Base-by-base conservation (phyloP, 2,888 invertebrate genomes). In the Embidobia sp. region DNA sequence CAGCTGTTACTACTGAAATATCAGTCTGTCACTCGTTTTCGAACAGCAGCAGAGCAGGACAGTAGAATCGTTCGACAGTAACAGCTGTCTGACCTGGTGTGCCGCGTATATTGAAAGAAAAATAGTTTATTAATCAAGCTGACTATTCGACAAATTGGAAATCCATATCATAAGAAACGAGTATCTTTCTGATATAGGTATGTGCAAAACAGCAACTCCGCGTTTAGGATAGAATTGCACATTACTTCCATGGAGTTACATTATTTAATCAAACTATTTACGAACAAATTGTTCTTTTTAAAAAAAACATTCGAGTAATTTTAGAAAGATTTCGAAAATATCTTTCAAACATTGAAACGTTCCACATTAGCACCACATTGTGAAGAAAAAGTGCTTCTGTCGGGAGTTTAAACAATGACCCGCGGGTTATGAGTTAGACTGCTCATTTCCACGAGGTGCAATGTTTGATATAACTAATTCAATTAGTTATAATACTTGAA, bases 1-100 rank as follows among this genome's bases (percentile, higher is more conserved):
- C 78, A 78, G 78, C 78, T 78, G 78, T 72, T 78, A 74, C 77
- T 70, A 64, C 74, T 74, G 78, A 66, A 78, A 78, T 70, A 78
- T 74, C 75, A 78, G 70, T 78, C 78, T 74, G 74, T 78, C 78
- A 78, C 78, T 78, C 77, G 77, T 78, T 78, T 78, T 74, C 70
- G 42, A 74, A 78, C 67, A 33, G 37, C 31, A n/a, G 53, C 57
- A 35, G 64, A 74, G 73, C 57, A 57, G 73, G 73, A 67, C 55
- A 63, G 44, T 19, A 27, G 18, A 67, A 72, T 63, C 66, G 55
- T 49, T 67, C 72, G 61, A 53, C 66, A 73, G 77, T 78, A 78
- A 73, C 77, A 78, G 77, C 77, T 78, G 77, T 70, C 73, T 74
- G 77, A 78, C 77, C 77, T 59, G 77, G 69, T 19, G 66, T 15